A percentile compares a stretch with the other conserved stretches of the same genome.
These are phyloP conservation scores for Lasiommata megera DNA, from an alignment of 2,888 invertebrate species.

Conservation along the genomic window DNA sequence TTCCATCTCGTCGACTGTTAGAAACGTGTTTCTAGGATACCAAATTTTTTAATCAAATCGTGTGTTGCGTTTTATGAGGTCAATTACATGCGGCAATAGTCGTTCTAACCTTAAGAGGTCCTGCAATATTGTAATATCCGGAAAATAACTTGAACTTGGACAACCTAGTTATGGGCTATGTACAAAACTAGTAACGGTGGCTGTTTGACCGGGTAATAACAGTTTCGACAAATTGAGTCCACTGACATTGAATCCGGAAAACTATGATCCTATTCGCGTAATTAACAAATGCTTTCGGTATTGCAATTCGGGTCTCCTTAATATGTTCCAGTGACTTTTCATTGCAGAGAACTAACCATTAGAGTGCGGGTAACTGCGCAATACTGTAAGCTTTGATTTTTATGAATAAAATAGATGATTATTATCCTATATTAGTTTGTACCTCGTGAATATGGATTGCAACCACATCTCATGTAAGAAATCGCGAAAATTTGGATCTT, in stretches of 20 bases:
- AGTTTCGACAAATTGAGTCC: slow-evolving; percentile 76
- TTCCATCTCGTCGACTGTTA: too few relatives aligned
- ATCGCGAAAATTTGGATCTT: too few relatives aligned
- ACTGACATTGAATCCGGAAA: slow-evolving; percentile 61
- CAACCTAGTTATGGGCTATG: slow-evolving; percentile 56
- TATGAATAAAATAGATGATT: too few relatives aligned
- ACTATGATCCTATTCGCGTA: slow-evolving; percentile 28
- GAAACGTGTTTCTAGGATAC: too few relatives aligned
- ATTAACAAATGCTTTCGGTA: slow-evolving; percentile 12
- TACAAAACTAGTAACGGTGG: slow-evolving; percentile 61
- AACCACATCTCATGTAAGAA: too few relatives aligned
- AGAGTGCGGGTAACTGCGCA: not conserved
- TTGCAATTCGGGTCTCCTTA: not conserved
- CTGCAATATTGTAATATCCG: not conserved
- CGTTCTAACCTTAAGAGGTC: not conserved
- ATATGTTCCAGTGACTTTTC: not conserved
- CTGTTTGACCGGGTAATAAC: slow-evolving; percentile 65
- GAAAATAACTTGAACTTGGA: not conserved
- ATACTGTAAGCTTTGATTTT: too few relatives aligned
- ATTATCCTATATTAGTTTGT: too few relatives aligned
- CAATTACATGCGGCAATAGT: not conserved
- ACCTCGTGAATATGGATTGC: too few relatives aligned
- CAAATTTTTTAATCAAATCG: too few relatives aligned
- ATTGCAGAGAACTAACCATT: not conserved
- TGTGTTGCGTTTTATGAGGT: too few relatives aligned